Evolutionary conservation across 2,888 invertebrate species (phyloP), one percentile per base, ranked within the genome.

Genomic region (Luperina nickerlii): DNA sequence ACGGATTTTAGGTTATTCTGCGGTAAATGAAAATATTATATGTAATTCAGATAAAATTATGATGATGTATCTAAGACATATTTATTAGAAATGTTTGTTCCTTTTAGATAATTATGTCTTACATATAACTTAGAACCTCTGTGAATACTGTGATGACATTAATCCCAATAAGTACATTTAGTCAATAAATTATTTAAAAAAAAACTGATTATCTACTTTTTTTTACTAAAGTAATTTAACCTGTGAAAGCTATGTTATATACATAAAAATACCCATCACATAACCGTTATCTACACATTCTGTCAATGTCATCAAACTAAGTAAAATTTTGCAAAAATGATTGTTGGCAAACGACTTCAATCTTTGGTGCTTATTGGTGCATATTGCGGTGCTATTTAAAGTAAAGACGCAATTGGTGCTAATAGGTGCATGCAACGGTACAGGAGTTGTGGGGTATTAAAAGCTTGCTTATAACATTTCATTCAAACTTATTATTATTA

Each of bases 101-200:
- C n/a, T 68, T 45, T 68, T n/a, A 57, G 24, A 66, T 8, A 66
- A 67, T 67, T 24, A 42, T 66, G 48, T 27, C 45, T 27, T 27
- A 13, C 1, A 48, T 27, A 20, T 51, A 32, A 51, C 15, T 24
- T 70, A 51, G 32, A 70, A 70, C 27, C 48, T 24, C 32, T 70
- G 24, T 32, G 51, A 51, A 51, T 51, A 51, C 32, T 70, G 51
- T 24, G 69, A 51, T 32, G 27, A 8, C 27, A 51, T 51, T 51
- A 51, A 69, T 32, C 8, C 32, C 32, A 32, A 32, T 51, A 32
- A 32, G 32, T 48, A 69, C 51, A 32, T 5, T 51, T 51, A 32
- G 51, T 24, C 24, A 70, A 70, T 70, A 70, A 70, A 70, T 51
- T 51, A 70, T 70, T 69, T 2, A 15, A 69, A 42, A 68, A 68